Evolutionary conservation across 2,797 vertebrate genomes (phyloP), one percentile per base, ranked within the genome.

Genomic region (Parauchenoglanis ngamensis): DNA sequence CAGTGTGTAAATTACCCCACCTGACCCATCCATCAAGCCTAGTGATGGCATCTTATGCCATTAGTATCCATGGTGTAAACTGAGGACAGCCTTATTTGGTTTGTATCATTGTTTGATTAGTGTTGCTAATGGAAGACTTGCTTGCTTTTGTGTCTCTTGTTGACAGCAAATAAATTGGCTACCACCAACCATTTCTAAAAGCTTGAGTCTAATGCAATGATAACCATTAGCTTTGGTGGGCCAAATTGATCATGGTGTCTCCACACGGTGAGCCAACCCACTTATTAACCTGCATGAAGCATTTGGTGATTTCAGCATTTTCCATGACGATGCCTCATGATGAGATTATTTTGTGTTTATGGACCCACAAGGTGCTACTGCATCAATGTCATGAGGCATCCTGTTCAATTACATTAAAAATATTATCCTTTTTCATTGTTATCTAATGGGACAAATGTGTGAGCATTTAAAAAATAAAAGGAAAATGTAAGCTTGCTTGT

Each of bases 101-200:
- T 91, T 92, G 91, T 90, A 91, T 94, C 90, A 92, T 84, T 21
- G 89, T 90, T 93, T 93, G 92, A 92, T 94, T 91, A 93, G 91
- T 92, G 70, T 73, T 35, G 12, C 91, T 93, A 94, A 94, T 92
- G 90, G 88, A 90, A 89, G 89, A 89, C 89, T 92, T 92, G 91
- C 92, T 93, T 92, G 86, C 90, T 93, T 83, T 54, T 89, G 93
- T 94, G 92, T 91, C 86, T 89, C 80, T 84, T 61, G 90, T 93
- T 93, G 94, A 93, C 94, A 93, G 94, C 92, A 94, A 96, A 95
- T 96, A 95, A 95, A 96, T 95, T 94, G 94, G 90, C 85, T 93
- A 92, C 90, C 87, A 82, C 90, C 88, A 96, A 95, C 93, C 91
- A 91, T 86, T 89, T 90, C 91, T 92, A 94, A 95, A 95, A 94